These are phyloP conservation scores for Amblyopsis hoosieri DNA, from an alignment of 2,797 vertebrate species.

Conservation along the genomic window DNA sequence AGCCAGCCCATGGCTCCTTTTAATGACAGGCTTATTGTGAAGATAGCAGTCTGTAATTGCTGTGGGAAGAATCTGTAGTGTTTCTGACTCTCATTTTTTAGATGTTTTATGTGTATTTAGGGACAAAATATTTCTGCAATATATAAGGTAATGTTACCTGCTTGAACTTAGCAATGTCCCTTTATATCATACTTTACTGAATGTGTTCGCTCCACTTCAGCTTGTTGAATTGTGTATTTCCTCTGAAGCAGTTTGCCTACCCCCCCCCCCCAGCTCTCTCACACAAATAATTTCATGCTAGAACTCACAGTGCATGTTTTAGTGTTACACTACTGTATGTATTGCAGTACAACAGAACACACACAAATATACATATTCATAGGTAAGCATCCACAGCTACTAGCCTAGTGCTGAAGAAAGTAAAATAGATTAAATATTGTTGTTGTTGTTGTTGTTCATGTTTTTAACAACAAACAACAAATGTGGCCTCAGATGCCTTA, in stretches of 20 bases:
- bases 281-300: background rate
- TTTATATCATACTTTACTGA: too few species aligned
- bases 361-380: too few species aligned
- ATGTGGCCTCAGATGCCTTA: conserved; percentile 24
- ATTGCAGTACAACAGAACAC: too few species aligned
- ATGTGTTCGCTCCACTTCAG: background rate
- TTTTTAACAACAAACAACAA: background rate
- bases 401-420: too few species aligned
- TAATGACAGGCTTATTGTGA: conserved; percentile 14
- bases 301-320: background rate
- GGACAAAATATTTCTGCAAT: conserved; percentile 19
- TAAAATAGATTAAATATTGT: background rate
- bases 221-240: background rate
- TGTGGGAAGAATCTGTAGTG: too few species aligned
- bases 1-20: conserved; percentile 25
- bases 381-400: too few species aligned
- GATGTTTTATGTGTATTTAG: background rate
- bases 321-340: too few species aligned
- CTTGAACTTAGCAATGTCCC: too few species aligned
- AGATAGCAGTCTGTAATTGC: conserved; percentile 15
- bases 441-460: background rate
- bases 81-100: too few species aligned
- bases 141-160: background rate
- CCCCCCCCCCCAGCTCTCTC: background rate
- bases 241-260: background rate